Base-by-base conservation (phyloP, 2,113 vertebrate species). In the Macheiramphus alcinus region DNA sequence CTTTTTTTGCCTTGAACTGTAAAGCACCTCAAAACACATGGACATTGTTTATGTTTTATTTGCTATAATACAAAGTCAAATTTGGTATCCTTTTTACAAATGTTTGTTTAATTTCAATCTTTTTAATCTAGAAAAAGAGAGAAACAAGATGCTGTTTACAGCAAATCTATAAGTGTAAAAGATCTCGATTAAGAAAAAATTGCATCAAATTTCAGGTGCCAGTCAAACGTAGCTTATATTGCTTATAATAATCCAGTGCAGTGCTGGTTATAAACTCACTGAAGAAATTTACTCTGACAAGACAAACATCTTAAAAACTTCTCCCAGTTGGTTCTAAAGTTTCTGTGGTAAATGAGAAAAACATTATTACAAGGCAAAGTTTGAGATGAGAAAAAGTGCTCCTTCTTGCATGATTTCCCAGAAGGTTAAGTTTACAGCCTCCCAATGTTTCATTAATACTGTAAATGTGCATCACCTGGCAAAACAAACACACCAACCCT, bases 351-450 rank as follows among this genome's bases (percentile, higher is more conserved):
- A 87, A 76, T 68, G 88, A 88, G 72, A 58, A 88, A 93, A 90
- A 59, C 34, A 70, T 76, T 84, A 89, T 89, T 97, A 74, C 72
- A 79, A 62, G 12, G 3, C 26, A 58, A 90, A 91, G 84, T 86
- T 95, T 50, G 93, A 88, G 74, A 83, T 68, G 79, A 94, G 78
- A 90, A 94, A 94, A 89, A 80, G 5, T 1, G 0, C 29, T 96
- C 21, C 74, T 94, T 31, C 93, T 82, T 65, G 26, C 45, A 9
- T 96, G 90, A 97, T 97, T 97, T 97, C 94, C 92, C 96, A 87
- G 48, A 84, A 97, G 95, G 66, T 76, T 94, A 73, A 53, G 53
- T 82, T 86, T 91, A 58, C 48, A 81, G 76, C 38, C 63, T 93
- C 47, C n/a, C 21, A 38, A 1, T 13, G 43, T 82, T 96, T 12